Conservation (phyloP, 1,140 invertebrate species). For the Wiebesia pumilae region DNA sequence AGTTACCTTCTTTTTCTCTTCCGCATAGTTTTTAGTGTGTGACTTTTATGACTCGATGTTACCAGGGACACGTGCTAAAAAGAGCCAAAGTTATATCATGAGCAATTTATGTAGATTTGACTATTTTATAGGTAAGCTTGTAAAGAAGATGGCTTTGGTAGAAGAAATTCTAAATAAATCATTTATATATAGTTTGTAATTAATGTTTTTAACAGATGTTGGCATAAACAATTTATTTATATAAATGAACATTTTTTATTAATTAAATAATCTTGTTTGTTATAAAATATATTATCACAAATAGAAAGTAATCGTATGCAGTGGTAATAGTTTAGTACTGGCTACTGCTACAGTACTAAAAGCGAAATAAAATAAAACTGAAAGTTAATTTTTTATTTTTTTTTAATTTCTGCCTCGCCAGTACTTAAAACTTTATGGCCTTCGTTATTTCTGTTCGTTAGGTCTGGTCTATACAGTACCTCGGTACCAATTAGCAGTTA, state of each 20-base stretch:
- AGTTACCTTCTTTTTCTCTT: not conserved
- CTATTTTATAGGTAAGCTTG: slow-evolving; percentile 15
- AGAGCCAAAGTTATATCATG: slow-evolving; percentile 17
- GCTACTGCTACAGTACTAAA: not conserved
- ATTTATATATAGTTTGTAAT: not conserved
- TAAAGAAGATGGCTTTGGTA: not conserved
- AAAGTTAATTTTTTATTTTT: not conserved
- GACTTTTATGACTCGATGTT: slow-evolving; percentile 25
- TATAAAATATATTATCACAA: too few relatives aligned
- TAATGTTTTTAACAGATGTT: not conserved
- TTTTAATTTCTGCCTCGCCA: not conserved
- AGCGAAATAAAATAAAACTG: not conserved
- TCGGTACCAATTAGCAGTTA: not conserved
- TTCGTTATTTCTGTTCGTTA: not conserved
- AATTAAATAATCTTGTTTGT: not conserved
- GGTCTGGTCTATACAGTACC: not conserved
- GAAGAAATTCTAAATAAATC: not conserved
- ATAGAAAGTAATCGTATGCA: too few relatives aligned
- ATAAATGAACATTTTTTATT: not conserved
- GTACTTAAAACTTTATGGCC: not conserved
- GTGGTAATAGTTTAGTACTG: not conserved
- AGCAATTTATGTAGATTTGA: slow-evolving; percentile 29
- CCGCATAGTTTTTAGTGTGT: not conserved
- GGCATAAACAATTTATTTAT: not conserved
- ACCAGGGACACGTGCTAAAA: slow-evolving; percentile 8